Evolutionary conservation across 2,888 invertebrate genomes (phyloP).

Genomic region (Neocrepidodera transversa): DNA sequence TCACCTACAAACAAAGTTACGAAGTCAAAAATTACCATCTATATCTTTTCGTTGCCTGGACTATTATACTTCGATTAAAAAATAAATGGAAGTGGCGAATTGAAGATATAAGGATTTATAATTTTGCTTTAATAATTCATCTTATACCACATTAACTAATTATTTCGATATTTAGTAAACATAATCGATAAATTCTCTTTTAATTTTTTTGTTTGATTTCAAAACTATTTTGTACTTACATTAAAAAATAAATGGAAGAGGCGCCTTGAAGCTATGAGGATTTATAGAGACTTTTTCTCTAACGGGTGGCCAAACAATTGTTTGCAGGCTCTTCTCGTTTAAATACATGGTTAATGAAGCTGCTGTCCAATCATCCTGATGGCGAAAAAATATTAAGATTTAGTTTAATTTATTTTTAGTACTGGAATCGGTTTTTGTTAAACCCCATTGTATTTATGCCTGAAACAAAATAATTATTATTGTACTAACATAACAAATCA

Average conservation of each 20-base stretch:
- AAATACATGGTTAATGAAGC: constrained; percentile 46
- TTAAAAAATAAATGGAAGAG: constrained; percentile 49
- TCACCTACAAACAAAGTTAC: too few species aligned
- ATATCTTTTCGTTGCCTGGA: too few species aligned
- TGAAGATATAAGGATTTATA: too few species aligned
- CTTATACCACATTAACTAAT: too few species aligned
- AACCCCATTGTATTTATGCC: constrained; percentile 27
- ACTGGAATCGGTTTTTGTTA: constrained; percentile 15
- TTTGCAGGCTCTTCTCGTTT: constrained; percentile 42
- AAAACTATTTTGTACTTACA: constrained; percentile 43
- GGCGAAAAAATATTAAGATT: constrained; percentile 38
- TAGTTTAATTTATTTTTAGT: constrained; percentile 28
- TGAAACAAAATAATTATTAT: constrained; percentile 23
- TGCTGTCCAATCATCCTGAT: constrained; percentile 39
- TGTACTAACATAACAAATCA: too few species aligned
- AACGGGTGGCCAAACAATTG: constrained; percentile 45
- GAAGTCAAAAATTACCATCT: too few species aligned
- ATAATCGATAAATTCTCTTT: too few species aligned
- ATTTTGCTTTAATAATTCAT: too few species aligned
- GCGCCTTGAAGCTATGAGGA: constrained; percentile 44
- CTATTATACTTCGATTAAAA: too few species aligned
- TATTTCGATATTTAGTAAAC: too few species aligned
- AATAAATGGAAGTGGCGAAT: too few species aligned
- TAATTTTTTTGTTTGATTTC: neutral
- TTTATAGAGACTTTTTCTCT: constrained; percentile 49